Conservation (phyloP, 2,888 invertebrate genomes). For the Neoaliturus tenellus region DNA sequence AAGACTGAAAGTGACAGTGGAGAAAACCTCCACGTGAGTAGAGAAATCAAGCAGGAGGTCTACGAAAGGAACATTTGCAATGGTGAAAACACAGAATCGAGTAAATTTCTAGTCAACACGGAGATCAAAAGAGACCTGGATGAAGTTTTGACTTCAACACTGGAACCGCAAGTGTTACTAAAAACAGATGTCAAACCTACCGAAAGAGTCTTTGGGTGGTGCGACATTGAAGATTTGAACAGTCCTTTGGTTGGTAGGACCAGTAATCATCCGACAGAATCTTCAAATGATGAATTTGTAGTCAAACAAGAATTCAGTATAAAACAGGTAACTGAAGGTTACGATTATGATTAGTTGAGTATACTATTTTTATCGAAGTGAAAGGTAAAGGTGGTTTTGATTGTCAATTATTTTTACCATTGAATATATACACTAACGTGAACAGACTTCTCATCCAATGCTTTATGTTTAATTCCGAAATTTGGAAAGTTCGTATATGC, state of each 20-base stretch:
- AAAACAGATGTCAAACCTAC: conserved; percentile 13
- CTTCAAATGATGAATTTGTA: not conserved
- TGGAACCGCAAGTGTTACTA: not conserved
- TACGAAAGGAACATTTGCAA: not conserved
- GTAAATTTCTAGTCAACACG: not conserved
- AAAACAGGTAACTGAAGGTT: not conserved
- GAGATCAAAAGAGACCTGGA: not conserved
- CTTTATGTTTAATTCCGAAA: no score
- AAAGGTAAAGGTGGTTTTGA: no score
- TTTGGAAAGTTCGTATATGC: no score
- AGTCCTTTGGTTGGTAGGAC: not conserved
- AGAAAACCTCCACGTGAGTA: not conserved
- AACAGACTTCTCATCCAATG: no score
- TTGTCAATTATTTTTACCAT: no score
- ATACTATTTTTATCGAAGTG: no score
- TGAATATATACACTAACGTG: no score
- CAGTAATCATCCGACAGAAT: not conserved
- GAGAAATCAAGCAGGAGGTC: not conserved
- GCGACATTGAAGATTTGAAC: conserved; percentile 11
- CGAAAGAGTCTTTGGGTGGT: conserved; percentile 39
- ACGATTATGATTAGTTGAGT: no score
- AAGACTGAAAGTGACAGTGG: not conserved
- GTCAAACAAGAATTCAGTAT: not conserved
- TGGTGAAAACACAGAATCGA: not conserved
- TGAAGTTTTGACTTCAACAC: not conserved